Conservation (phyloP, 2,888 invertebrate species). For the Zonitis immaculata region DNA sequence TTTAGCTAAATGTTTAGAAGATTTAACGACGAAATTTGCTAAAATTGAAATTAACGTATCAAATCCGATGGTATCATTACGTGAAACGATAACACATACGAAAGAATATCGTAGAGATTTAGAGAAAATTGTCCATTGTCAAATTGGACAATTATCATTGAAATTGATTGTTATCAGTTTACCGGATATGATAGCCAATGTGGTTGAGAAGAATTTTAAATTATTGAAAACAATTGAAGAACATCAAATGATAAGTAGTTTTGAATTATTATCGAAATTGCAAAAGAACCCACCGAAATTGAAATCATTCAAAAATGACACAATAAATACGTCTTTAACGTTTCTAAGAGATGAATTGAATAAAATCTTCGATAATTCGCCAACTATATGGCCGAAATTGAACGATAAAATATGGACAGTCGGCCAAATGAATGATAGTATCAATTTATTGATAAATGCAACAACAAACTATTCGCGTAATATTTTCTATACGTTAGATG, state of each 20-base stretch:
- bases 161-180: slow-evolving; percentile 73
- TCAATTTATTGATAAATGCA: slow-evolving; percentile 84
- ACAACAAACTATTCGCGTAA: slow-evolving; percentile 62
- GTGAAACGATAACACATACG: slow-evolving; percentile 86
- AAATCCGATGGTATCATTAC: slow-evolving; percentile 92
- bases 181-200: slow-evolving; percentile 63
- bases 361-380: slow-evolving; percentile 53
- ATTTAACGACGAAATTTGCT: slow-evolving; percentile 77
- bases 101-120: slow-evolving; percentile 76
- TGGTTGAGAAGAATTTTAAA: slow-evolving; percentile 67
- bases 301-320: slow-evolving; percentile 34
- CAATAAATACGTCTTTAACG: slow-evolving; percentile 25
- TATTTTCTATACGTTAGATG: slow-evolving; percentile 49
- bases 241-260: slow-evolving; percentile 37
- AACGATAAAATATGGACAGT: slow-evolving; percentile 80
- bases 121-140: slow-evolving; percentile 18
- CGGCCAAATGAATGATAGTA: slow-evolving; percentile 83
- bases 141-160: slow-evolving; percentile 47
- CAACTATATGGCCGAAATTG: slow-evolving; percentile 44
- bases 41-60: slow-evolving; percentile 86
- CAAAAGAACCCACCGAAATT: slow-evolving; percentile 22
- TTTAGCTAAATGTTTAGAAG: slow-evolving; percentile 90
- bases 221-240: slow-evolving; percentile 62
- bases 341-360: slow-evolving; percentile 55
- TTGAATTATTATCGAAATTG: slow-evolving; percentile 37